phyloP scores from a whole-genome alignment of 1,140 invertebrate species.

The Tetramorium parvispinum region DNA sequence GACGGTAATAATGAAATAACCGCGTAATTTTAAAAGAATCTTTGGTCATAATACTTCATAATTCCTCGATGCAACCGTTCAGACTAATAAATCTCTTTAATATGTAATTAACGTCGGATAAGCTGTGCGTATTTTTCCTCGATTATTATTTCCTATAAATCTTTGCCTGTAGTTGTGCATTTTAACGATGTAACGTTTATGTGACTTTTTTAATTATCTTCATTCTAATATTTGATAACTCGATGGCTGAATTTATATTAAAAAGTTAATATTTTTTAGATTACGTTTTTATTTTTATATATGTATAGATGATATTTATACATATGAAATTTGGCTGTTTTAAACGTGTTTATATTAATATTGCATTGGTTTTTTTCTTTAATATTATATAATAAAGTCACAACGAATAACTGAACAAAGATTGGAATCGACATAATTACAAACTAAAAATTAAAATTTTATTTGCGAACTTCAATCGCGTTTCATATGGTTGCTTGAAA shows the following conservation, averaged over 20 bases:
- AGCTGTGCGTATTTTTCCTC: neutral
- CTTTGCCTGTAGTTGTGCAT: neutral
- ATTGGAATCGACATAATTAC: neutral
- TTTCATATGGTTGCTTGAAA: neutral
- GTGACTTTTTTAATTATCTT: neutral
- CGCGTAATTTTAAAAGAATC: conserved; percentile 27
- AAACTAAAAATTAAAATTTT: neutral
- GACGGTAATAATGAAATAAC: conserved; percentile 49
- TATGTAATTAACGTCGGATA: conserved; percentile 1
- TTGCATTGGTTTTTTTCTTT: neutral
- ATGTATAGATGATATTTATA: neutral
- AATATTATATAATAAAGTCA: neutral
- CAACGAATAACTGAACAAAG: neutral
- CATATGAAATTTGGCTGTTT: neutral
- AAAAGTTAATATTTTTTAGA: neutral
- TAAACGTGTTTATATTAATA: neutral
- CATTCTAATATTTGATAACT: neutral
- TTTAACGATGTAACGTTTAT: neutral
- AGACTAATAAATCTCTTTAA: conserved; percentile 21
- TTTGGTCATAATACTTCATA: neutral
- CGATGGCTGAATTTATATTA: neutral
- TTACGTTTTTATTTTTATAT: neutral
- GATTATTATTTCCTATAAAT: conserved; percentile 5
- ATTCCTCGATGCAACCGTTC: neutral
- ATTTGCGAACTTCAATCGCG: neutral